Evolutionary conservation across 1,140 invertebrate genomes (phyloP), one percentile per base, ranked within the genome.

Genomic region (Dufourea novaeangliae): DNA sequence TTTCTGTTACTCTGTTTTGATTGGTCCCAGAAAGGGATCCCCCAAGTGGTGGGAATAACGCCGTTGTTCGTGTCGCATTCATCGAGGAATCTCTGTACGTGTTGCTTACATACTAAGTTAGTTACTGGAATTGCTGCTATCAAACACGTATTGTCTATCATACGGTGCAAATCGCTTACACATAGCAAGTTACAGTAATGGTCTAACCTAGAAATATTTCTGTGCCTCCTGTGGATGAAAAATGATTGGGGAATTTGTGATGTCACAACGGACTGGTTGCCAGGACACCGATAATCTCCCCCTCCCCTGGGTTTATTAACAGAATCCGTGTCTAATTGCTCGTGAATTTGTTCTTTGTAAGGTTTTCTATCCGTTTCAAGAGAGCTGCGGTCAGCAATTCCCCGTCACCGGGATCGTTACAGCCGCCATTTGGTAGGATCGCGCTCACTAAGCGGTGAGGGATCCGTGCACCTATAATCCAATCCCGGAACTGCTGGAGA

Each of bases 361-460:
- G 20, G 46, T 50, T 5, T 37, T n/a, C n/a, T n/a, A n/a, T n/a
- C 20, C 17, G 46, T n/a, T 50, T 50, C n/a, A 50, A 20, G 46
- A 50, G n/a, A 50, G 46, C 46, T 50, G 46, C 46, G 46, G 46
- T n/a, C 46, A 50, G 46, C 46, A 50, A n/a, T 50, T 50, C 46
- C 20, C 46, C n/a, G 20, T n/a, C n/a, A n/a, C 46, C 8, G 46
- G 20, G 46, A 50, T 50, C 46, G n/a, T 50, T 50, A 50, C 20
- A 50, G 46, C 20, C 46, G 46, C 46, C 46, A 50, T 50, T n/a
- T 50, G n/a, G 46, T 50, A 50, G 6, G 46, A 17, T n/a, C 20
- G 46, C 6, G 20, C 46, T 50, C 46, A n/a, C n/a, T 50, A 50
- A 50, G 46, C n/a, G n/a, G n/a, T n/a, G 20, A 17, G 8, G 46